Evolutionary conservation across 1,140 invertebrate species (phyloP), one percentile per base, ranked within the genome.

Genomic region (Drosophila willistoni): DNA sequence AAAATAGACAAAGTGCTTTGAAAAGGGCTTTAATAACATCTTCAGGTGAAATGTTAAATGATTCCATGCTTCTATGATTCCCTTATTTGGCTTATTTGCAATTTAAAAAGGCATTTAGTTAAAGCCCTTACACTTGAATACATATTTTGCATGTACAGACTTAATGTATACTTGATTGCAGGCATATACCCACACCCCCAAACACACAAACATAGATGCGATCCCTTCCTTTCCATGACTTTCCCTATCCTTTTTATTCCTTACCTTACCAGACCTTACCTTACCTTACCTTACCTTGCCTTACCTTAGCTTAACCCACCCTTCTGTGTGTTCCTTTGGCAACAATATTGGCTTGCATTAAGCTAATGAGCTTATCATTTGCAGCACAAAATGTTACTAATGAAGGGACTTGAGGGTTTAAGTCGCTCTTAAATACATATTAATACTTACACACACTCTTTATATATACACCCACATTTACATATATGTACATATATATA

Each of bases 311-410:
- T 10, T 36, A 36, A 10, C 2, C 34, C 17, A 29, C 29, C 29
- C 6, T 29, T 29, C 29, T 29, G 29, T 29, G 14, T 47, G 44
- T 19, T 71, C 55, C 19, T 41, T 44, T 51, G 69, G 67, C 69
- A 78, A 84, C 68, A 69, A 76, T 72, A 83, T 82, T 79, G 76
- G 74, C 67, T 68, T 75, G 68, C 79, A 83, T 76, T 69, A 59
- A 47, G 72, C 77, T 84, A 83, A 83, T 83, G 69, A 84, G 81
- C 81, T 83, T 83, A 84, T 70, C 69, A 65, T 51, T 51, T 51
- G 44, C 66, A 36, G 41, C 36, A 63, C 68, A 36, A 66, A 77
- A 77, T 70, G 57, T 77, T 77, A 71, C 81, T 76, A 85, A 84
- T 84, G 73, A 85, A 44, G 56, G 56, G 64, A 68, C 72, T 56